Conservation (phyloP, 1,140 invertebrate genomes). For the Drosophila punjabiensis region DNA sequence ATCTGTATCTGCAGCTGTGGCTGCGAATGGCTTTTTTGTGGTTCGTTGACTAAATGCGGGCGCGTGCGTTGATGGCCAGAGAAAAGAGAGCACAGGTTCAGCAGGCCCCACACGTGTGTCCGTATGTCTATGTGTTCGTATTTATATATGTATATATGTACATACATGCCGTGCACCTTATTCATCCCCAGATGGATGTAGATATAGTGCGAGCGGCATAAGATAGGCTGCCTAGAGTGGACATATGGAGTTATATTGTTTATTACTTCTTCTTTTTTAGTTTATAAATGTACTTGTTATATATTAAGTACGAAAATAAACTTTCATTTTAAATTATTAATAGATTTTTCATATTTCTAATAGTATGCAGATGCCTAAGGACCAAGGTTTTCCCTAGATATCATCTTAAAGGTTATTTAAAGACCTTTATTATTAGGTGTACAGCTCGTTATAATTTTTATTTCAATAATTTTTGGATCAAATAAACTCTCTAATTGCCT, state of each 20-base stretch:
- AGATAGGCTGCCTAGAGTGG: background rate
- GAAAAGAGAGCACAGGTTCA: conserved; percentile 55
- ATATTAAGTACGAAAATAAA: background rate
- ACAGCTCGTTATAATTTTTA: background rate
- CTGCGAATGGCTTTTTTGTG: conserved; percentile 64
- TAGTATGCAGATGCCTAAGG: too few relatives aligned
- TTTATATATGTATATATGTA: conserved; percentile 10
- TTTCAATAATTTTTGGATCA: background rate
- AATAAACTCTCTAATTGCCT: background rate
- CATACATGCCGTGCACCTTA: conserved; percentile 23
- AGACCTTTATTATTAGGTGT: background rate
- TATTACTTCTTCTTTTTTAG: background rate
- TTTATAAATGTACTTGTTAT: background rate
- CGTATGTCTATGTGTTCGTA: conserved; percentile 3
- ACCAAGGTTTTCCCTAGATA: too few relatives aligned
- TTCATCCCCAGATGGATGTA: conserved; percentile 37
- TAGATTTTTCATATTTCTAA: too few relatives aligned
- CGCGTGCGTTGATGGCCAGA: conserved; percentile 69
- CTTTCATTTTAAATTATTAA: too few relatives aligned
- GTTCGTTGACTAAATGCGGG: conserved; percentile 82
- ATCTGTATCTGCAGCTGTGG: conserved; percentile 71
- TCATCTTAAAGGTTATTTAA: background rate
- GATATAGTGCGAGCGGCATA: conserved; percentile 4
- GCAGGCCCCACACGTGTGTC: conserved; percentile 28
- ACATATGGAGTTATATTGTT: background rate